These are phyloP conservation scores for Ormia ochracea DNA, from an alignment of 2,888 invertebrate genomes.

Conservation along the genomic window DNA sequence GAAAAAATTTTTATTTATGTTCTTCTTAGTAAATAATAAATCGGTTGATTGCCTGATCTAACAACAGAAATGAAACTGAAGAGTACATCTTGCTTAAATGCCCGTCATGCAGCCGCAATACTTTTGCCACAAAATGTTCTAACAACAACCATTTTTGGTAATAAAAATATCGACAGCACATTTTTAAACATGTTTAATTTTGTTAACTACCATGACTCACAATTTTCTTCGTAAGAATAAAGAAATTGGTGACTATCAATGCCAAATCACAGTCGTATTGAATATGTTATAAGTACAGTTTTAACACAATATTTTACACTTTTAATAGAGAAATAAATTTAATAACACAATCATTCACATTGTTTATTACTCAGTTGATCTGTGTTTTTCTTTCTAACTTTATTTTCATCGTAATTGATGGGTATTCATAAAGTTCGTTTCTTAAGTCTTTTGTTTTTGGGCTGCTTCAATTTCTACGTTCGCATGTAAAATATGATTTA, in stretches of 20 bases:
- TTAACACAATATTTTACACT: constrained; percentile 42
- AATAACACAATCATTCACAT: no score
- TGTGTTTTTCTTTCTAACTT: no score
- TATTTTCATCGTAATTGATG: neutral
- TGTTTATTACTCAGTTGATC: no score
- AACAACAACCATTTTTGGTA: constrained; percentile 15
- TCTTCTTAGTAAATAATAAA: neutral
- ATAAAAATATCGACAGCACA: neutral
- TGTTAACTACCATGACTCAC: constrained; percentile 30
- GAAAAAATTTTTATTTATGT: neutral
- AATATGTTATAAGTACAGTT: constrained; percentile 7
- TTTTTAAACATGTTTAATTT: neutral
- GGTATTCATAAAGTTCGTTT: neutral
- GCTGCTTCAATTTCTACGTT: no score
- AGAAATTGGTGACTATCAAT: constrained; percentile 19
- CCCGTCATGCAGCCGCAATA: neutral
- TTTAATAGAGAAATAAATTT: constrained; percentile 12
- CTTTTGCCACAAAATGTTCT: neutral
- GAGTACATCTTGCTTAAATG: neutral
- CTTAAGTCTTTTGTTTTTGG: constrained; percentile 26
- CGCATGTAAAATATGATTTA: no score
- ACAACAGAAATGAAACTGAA: neutral
- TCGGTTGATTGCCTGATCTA: neutral
- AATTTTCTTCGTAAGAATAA: constrained; percentile 5
- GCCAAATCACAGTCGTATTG: neutral